Conservation (phyloP, 2,888 invertebrate species). For the Hoplodrina ambigua region DNA sequence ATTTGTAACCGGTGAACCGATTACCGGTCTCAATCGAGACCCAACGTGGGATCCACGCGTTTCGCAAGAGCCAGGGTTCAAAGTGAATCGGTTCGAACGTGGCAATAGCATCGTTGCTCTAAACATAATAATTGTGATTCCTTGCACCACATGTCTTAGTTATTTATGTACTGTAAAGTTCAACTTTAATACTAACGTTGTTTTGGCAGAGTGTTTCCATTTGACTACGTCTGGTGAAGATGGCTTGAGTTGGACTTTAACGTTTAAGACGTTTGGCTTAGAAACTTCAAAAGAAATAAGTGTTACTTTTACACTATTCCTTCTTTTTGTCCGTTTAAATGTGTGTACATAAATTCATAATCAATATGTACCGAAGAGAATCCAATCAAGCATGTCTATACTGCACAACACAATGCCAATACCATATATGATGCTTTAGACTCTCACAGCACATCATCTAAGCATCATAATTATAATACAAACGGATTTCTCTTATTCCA, state of each 20-base stretch:
- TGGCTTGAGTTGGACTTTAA: neutral
- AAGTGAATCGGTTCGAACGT: constrained; percentile 56
- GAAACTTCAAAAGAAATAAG: no score
- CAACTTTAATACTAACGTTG: constrained; percentile 62
- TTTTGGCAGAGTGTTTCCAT: constrained; percentile 50
- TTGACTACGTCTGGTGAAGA: neutral
- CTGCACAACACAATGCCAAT: neutral
- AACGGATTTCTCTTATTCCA: constrained; percentile 42
- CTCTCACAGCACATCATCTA: constrained; percentile 2
- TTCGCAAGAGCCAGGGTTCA: constrained; percentile 55
- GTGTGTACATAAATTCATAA: no score
- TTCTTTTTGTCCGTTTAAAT: no score
- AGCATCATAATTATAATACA: constrained; percentile 5
- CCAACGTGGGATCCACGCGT: constrained; percentile 45
- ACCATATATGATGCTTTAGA: neutral
- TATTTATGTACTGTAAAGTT: constrained; percentile 65
- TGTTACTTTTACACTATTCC: no score
- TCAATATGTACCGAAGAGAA: neutral
- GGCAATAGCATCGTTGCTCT: constrained; percentile 49
- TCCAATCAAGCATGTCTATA: neutral
- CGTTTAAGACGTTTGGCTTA: no score
- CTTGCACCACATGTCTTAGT: constrained; percentile 61
- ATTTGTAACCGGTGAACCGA: constrained; percentile 19
- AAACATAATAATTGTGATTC: constrained; percentile 61
- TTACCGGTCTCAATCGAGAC: constrained; percentile 34